A percentile compares a stretch with the other conserved stretches of the same genome.
Evolutionary conservation across 2,113 vertebrate genomes (phyloP).

Genomic region (Bubo scandiacus): DNA sequence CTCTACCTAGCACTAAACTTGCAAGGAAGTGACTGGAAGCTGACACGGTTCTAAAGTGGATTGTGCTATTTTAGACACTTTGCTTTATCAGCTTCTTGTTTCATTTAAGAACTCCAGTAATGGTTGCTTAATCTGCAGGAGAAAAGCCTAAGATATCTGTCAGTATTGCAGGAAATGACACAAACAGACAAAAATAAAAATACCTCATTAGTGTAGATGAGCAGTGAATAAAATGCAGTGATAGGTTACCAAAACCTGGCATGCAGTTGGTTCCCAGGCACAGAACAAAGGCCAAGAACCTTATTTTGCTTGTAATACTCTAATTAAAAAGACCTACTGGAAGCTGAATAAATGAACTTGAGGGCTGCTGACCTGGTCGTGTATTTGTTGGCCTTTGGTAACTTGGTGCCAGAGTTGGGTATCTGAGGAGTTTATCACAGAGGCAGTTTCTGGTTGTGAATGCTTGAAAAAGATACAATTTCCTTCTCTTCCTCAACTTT

Average conservation of each 20-base stretch:
- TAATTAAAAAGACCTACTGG: not conserved
- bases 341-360: not conserved
- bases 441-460: not conserved
- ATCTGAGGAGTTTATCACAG: not conserved
- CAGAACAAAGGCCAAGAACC: not conserved
- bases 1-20: not conserved
- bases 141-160: constrained; percentile 12
- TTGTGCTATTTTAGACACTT: not conserved
- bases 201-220: not conserved
- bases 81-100: not conserved
- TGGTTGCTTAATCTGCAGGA: not conserved
- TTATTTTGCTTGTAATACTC: not conserved
- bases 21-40: not conserved
- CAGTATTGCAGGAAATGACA: not conserved
- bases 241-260: not conserved
- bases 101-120: not conserved
- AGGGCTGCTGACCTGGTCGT: not conserved
- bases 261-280: not conserved
- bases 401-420: not conserved
- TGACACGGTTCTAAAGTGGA: not conserved
- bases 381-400: not conserved
- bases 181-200: constrained; percentile 12
- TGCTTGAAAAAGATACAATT: not conserved
- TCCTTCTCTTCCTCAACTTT: not conserved
- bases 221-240: not conserved